Base-by-base conservation (phyloP, 2,888 invertebrate genomes). In the Dryocosmus kuriphilus region DNA sequence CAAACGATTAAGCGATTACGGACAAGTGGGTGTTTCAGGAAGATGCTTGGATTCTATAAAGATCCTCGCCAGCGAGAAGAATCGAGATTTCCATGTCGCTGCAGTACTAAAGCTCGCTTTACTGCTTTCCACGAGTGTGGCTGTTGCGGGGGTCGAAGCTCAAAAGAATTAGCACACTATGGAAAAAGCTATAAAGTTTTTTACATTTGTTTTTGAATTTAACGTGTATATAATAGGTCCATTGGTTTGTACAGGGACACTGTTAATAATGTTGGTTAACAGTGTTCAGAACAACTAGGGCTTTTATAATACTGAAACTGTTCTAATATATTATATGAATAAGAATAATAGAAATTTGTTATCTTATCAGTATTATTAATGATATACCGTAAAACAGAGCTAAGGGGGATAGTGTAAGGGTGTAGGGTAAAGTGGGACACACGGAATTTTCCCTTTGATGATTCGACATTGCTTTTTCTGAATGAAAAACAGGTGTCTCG, bases 1-100 rank as follows among this genome's bases (percentile, higher is more conserved):
- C 79, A 80, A 81, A 81, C 77, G 79, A 71, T 71, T 71, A 71
- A 71, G 27, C 71, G 71, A 71, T 71, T 71, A 71, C 71, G 30
- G 30, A 71, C 51, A 51, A 71, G 71, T 71, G 71, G 71, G 30
- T 71, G 71, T 71, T 71, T 71, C 46, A 46, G 71, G 30, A 71
- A 71, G 71, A 71, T 51, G 71, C 71, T 71, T 51, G 46, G 19
- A 71, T 71, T 71, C 71, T 51, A 71, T 71, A 71, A 71, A 71
- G 71, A 71, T 71, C 51, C 30, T 71, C 30, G 27, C 27, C 46
- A 67, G 46, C 46, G 46, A 46, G 27, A 46, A 67, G 67, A 67
- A 67, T 67, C 67, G 67, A 41, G 67, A 67, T 67, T 67, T 67
- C 51, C 67, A 67, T 67, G 67, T 63, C 63, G 63, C 35, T 63